Evolutionary conservation across 2,113 vertebrate species (phyloP).

Genomic region (Ctenodactylus gundi): DNA sequence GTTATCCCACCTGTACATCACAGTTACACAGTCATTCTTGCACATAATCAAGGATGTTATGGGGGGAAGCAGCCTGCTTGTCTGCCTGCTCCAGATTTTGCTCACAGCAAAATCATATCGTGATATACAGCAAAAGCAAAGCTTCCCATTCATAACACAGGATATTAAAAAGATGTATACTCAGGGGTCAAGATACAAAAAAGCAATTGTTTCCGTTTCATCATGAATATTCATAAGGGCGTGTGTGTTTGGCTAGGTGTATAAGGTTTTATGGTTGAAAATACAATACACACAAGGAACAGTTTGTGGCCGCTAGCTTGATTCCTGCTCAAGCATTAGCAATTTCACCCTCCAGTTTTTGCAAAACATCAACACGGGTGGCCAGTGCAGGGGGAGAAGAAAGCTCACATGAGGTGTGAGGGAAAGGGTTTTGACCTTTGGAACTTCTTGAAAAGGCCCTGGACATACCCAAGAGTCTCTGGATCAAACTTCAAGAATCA

Average conservation of each 20-base stretch:
- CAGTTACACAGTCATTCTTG: not conserved
- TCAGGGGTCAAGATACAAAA: not conserved
- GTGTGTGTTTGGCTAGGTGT: not conserved
- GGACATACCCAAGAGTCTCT: not conserved
- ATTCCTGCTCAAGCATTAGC: not conserved
- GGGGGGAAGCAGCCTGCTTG: not conserved
- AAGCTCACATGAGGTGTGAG: no score
- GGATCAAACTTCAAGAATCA: not conserved
- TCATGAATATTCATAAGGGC: not conserved
- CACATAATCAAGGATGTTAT: not conserved
- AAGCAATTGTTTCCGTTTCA: not conserved
- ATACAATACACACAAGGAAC: not conserved
- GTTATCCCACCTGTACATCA: not conserved
- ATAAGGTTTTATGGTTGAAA: not conserved
- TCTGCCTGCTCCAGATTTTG: not conserved
- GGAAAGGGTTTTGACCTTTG: not conserved
- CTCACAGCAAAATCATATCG: not conserved
- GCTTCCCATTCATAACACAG: not conserved
- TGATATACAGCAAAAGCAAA: not conserved
- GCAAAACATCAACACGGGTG: no score
- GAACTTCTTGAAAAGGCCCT: not conserved
- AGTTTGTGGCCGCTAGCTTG: not conserved
- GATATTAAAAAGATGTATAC: not conserved
- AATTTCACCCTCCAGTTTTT: not conserved
- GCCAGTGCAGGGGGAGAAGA: no score